Conservation (phyloP, 1,140 invertebrate genomes). For the Drosophila tropicalis region DNA sequence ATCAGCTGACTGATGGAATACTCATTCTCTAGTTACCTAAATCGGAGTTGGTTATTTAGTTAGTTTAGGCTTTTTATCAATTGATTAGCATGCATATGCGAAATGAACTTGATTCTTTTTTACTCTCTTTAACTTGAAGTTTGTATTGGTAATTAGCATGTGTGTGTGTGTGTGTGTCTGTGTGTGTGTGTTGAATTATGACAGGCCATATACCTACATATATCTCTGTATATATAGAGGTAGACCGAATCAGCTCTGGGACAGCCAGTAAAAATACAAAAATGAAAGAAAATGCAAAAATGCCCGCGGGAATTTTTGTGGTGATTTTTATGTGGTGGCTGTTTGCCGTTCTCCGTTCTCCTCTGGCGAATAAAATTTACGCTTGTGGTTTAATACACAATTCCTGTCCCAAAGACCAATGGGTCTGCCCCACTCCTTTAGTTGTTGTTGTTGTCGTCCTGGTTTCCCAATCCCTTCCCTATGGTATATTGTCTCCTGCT, state of each 20-base stretch:
- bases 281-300: constrained; percentile 39
- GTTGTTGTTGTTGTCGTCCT: background rate
- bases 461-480: background rate
- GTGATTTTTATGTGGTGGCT: constrained; percentile 56
- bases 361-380: constrained; percentile 70
- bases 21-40: constrained; percentile 34
- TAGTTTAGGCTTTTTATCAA: constrained; percentile 59
- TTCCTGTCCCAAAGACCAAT: constrained; percentile 25
- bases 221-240: constrained; percentile 13
- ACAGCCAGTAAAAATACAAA: constrained; percentile 19
- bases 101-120: constrained; percentile 74
- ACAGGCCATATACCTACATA: constrained; percentile 15
- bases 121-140: constrained; percentile 23
- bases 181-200: constrained; percentile 13
- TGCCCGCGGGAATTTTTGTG: constrained; percentile 67
- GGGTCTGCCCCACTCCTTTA: constrained; percentile 5
- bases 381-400: constrained; percentile 75
- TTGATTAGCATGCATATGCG: constrained; percentile 69
- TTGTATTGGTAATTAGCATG: constrained; percentile 59
- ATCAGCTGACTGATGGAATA: constrained; percentile 59
- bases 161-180: constrained; percentile 3
- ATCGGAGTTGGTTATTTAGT: constrained; percentile 43
- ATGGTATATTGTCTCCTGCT: constrained; percentile 10
- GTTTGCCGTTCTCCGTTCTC: constrained; percentile 17
- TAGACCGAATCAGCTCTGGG: constrained; percentile 20